These are phyloP conservation scores for Notiomystis cincta DNA, from an alignment of 2,113 vertebrate genomes.

Conservation along the genomic window DNA sequence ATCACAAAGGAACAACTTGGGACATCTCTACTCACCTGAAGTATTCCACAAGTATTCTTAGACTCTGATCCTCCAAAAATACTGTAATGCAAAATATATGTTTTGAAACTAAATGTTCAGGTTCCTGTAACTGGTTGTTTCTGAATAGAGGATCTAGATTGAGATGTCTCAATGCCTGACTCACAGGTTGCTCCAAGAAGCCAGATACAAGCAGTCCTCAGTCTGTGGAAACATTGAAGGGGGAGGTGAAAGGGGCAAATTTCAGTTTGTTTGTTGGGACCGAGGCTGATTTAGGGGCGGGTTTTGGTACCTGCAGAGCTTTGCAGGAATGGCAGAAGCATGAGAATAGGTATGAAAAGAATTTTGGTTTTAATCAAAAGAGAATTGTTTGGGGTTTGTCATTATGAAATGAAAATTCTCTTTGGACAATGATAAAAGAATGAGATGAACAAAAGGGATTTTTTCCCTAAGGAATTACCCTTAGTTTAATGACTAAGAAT, in stretches of 20 bases:
- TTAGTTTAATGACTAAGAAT: slow-evolving; percentile 6
- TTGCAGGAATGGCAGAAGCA: background rate
- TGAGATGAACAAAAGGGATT: background rate
- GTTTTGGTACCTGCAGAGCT: background rate
- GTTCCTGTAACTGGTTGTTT: background rate
- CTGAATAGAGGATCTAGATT: background rate
- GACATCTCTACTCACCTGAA: background rate
- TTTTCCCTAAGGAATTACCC: background rate
- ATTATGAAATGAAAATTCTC: background rate
- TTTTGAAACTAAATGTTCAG: background rate
- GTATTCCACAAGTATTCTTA: background rate
- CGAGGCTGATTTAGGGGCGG: fast-evolving
- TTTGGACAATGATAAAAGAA: slow-evolving; percentile 4
- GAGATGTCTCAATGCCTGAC: background rate
- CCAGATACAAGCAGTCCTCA: background rate
- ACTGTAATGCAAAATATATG: background rate
- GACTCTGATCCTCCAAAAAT: background rate
- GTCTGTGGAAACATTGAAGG: background rate
- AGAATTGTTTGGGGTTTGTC: background rate
- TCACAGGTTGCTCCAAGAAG: background rate
- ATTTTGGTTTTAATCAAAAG: background rate
- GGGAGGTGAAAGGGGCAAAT: background rate
- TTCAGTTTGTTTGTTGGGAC: background rate
- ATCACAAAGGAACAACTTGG: background rate
- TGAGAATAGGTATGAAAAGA: background rate